Evolutionary conservation across 2,888 invertebrate species (phyloP), one percentile per base, ranked within the genome.

Genomic region (Parapristionchus giblindavisi): DNA sequence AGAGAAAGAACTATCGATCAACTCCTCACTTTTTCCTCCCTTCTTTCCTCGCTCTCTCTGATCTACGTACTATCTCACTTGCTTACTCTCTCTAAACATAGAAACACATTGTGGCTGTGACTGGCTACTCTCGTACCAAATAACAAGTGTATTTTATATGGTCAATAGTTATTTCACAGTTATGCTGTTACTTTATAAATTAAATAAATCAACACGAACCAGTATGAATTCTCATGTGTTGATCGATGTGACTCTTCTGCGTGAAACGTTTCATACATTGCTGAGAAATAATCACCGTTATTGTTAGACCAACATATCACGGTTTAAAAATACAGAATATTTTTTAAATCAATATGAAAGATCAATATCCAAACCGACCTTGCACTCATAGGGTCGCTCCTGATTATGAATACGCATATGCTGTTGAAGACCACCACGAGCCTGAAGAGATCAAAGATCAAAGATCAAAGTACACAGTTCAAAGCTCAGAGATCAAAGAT

Each of bases 191-290:
- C n/a, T 56, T 56, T 14, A 14, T 61, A 29, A 32, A 61, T 11
- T 8, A 34, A 6, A 61, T 34, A 8, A 36, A n/a, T 51, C 24
- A 11, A 21, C 21, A 68, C 77, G 54, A 5, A 81, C 86, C 86
- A 14, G 87, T 85, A 77, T 87, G 87, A 74, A 87, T 87, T 34
- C 87, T 66, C 58, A 87, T 85, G 60, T 87, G 87, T 75, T 87
- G 87, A 77, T 87, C 87, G 60, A 87, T 77, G 76, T 87, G 87
- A 38, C 83, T 84, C 77, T 87, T 87, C 77, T 87, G 87, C 0
- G 83, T 87, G 80, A 87, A 87, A n/a, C 83, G 71, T 72, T 87
- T 87, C 27, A 79, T 63, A 66, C 87, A 87, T 77, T 79, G 87
- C 36, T 78, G 77, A n/a, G n/a, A n/a, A n/a, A n/a, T 43, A 76